Percentiles rank a stretch among this genome's conserved stretches.
Conservation (phyloP, 1,140 invertebrate genomes). For the Drosophila kepulauana region DNA sequence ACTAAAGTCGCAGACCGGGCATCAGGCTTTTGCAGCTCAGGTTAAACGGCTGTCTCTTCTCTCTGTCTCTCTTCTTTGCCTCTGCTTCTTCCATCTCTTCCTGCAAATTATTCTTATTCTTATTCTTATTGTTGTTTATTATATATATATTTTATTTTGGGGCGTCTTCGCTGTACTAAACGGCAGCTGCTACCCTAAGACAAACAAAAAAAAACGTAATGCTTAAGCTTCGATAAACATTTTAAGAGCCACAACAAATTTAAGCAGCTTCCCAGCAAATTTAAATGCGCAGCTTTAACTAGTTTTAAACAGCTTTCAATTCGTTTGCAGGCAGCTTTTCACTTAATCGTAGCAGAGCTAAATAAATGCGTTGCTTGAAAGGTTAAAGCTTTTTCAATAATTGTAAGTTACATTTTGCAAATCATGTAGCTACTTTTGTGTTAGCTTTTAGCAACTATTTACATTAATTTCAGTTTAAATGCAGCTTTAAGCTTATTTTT, state of each 20-base stretch:
- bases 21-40: conserved; percentile 26
- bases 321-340: too few species aligned
- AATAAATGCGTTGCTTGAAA: too few species aligned
- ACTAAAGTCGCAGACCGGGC: neutral
- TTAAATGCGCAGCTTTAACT: too few species aligned
- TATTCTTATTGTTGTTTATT: conserved; percentile 3
- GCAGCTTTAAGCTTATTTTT: too few species aligned
- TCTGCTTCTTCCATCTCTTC: neutral
- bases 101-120: neutral
- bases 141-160: neutral
- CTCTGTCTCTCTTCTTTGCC: too few species aligned
- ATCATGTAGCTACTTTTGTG: too few species aligned
- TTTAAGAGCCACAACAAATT: neutral
- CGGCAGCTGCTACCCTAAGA: conserved; percentile 19
- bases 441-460: too few species aligned
- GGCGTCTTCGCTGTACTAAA: conserved; percentile 19
- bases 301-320: too few species aligned
- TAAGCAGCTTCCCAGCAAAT: neutral
- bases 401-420: too few species aligned
- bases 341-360: too few species aligned
- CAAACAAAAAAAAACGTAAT: neutral
- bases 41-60: conserved; percentile 37
- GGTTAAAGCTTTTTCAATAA: too few species aligned
- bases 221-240: neutral
- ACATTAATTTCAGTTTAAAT: too few species aligned